Base-by-base conservation (phyloP, 92 coral and sea anemone genomes). In the Heliopora coerulea region DNA sequence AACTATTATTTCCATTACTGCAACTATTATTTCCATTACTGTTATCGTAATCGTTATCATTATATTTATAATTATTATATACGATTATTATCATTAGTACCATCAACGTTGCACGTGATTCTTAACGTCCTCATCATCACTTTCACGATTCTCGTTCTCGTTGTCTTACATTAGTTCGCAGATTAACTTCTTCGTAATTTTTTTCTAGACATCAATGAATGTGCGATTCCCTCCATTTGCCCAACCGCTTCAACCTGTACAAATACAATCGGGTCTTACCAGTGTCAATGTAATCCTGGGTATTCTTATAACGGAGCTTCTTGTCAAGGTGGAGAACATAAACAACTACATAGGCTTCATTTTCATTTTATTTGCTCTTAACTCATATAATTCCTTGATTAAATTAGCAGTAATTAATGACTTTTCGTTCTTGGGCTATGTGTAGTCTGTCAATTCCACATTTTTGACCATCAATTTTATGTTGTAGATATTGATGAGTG, bases 281-380 rank as follows among this genome's bases (percentile, higher is more conserved):
- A 35, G 52, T 87, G 87, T 70, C 44, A 49, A 30, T 85, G 85
- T 30, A 41, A 26, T 26, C 39, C 26, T 13, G 89, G 85, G 68
- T 81, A 39, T 41, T 3, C 32, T 12, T 76, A 75, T 37, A 60
- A 65, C 46, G 88, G 80, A 11, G 37, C 26, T 1, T 4, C 64
- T 0, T 83, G 86, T 66, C 74, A 62, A 67, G 86, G 86, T 82
- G 74, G n/a, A n/a, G n/a, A n/a, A n/a, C n/a, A n/a, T n/a, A n/a
- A n/a, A n/a, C n/a, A n/a, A n/a, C n/a, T n/a, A n/a, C n/a, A n/a
- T n/a, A n/a, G n/a, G n/a, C n/a, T n/a, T n/a, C n/a, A n/a, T n/a
- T n/a, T n/a, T n/a, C n/a, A n/a, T n/a, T n/a, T n/a, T n/a, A n/a
- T n/a, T n/a, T n/a, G n/a, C n/a, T n/a, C n/a, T n/a, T n/a, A n/a